Evolutionary conservation across 1,140 invertebrate species (phyloP), one percentile per base, ranked within the genome.

Genomic region (Cryptotermes secundus): DNA sequence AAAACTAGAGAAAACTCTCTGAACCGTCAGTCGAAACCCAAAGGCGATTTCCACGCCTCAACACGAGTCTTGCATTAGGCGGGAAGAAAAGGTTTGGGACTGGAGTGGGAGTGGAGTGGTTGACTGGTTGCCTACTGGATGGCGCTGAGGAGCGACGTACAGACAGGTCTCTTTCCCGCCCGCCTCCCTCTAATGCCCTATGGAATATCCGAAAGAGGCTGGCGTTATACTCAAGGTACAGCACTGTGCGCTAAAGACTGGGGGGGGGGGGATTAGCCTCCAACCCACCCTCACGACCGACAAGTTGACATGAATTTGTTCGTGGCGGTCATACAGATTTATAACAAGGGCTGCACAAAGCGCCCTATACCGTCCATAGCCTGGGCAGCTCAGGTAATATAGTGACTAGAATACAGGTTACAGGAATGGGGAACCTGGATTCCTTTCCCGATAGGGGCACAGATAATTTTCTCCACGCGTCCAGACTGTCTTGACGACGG

Each of bases 11-110:
- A 81, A 81, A 81, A 81, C 24, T 35, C 80, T 24, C 80, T 19
- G 10, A 35, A 19, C 35, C 80, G 26, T 45, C 34, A 81, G 35
- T 26, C 6, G 35, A 81, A 45, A 42, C 59, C 49, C 53, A 83
- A 83, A 72, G 53, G 83, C 59, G 83, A 83, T 79, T 83, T 83
- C 82, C 82, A 83, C 82, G 65, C 49, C 53, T 79, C 49, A 83
- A 83, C 59, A 83, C 72, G 83, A 79, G 59, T 34, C 83, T 83
- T 83, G 53, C 83, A 79, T 83, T 65, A 59, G 59, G 19, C 19
- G 83, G n/a, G 34, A 83, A 83, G 83, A 72, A 72, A 83, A 83
- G 59, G 83, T 49, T 72, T 83, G 35, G 0, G 14, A 34, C 36
- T 42, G 22, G 81, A 42, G 81, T 42, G 36, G 35, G 81, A 24